phyloP scores from a whole-genome alignment of 2,888 invertebrate genomes.

The Eupithecia inturbata region DNA sequence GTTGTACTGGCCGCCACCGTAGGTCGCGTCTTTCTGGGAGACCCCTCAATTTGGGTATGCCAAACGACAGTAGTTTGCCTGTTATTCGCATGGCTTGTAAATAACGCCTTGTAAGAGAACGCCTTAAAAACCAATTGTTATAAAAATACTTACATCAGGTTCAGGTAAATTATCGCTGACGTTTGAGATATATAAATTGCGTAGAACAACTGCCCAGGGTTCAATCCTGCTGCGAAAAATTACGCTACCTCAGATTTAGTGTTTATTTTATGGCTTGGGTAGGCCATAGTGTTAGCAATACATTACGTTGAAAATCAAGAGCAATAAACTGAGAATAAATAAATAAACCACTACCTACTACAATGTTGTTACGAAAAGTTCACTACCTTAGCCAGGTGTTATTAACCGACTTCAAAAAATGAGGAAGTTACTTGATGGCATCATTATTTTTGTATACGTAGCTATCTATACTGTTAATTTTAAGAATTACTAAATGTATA shows the following conservation, averaged over 20 bases:
- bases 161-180: not conserved
- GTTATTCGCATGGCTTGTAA: too few relatives aligned
- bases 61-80: too few relatives aligned
- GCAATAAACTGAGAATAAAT: not conserved
- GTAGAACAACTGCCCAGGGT: not conserved
- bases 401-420: not conserved
- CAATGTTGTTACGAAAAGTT: not conserved
- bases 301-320: not conserved
- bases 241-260: not conserved
- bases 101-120: not conserved
- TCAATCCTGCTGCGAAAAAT: not conserved
- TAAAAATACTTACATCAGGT: not conserved
- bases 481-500: too few relatives aligned
- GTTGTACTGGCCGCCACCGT: not conserved
- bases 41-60: too few relatives aligned
- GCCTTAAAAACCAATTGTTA: not conserved
- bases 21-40: not conserved
- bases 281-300: not conserved
- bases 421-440: too few relatives aligned
- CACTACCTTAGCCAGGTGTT: not conserved
- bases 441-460: too few relatives aligned
- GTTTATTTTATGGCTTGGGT: not conserved
- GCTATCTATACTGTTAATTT: too few relatives aligned
- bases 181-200: slow-evolving; percentile 3
- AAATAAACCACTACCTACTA: not conserved